Percentiles rank a stretch among this genome's conserved stretches.
Evolutionary conservation across 2,113 vertebrate genomes (phyloP).

Genomic region (Aphelocoma coerulescens): DNA sequence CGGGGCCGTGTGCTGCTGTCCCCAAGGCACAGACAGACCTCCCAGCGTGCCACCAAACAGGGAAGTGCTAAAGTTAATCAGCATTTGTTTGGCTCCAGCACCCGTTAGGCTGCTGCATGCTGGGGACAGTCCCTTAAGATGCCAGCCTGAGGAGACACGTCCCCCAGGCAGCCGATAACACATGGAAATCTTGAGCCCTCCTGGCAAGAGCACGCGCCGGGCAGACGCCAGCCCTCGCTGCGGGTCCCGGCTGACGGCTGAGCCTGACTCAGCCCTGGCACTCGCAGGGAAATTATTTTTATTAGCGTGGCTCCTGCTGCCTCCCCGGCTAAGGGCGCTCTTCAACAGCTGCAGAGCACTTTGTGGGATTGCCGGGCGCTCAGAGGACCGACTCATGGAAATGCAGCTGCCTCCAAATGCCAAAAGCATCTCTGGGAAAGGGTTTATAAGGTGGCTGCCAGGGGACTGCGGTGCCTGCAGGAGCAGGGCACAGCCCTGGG

Average conservation of each 20-base stretch:
- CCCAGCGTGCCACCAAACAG: background rate
- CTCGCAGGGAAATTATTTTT: background rate
- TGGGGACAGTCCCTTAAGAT: background rate
- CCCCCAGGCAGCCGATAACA: background rate
- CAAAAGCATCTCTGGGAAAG: background rate
- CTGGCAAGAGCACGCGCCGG: background rate
- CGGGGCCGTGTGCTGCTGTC: fast-evolving
- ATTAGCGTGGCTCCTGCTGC: background rate
- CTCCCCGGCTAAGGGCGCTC: background rate
- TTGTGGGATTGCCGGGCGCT: background rate
- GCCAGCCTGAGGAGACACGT: background rate
- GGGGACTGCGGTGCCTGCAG: slow-evolving; percentile 11
- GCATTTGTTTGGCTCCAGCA: background rate
- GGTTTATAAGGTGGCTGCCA: background rate
- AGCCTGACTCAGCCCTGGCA: slow-evolving; percentile 34
- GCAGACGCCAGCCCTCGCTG: slow-evolving; percentile 7
- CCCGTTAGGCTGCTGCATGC: background rate
- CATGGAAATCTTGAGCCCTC: background rate
- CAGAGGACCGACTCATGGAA: background rate
- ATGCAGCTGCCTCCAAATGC: background rate
- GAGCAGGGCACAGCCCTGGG: background rate
- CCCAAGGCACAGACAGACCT: background rate
- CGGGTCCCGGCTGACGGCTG: background rate
- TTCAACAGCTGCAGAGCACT: background rate
- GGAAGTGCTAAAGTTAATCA: background rate